Evolutionary conservation across 2,797 vertebrate species (phyloP), one percentile per base, ranked within the genome.

Genomic region (Pseudomugil gertrudae): DNA sequence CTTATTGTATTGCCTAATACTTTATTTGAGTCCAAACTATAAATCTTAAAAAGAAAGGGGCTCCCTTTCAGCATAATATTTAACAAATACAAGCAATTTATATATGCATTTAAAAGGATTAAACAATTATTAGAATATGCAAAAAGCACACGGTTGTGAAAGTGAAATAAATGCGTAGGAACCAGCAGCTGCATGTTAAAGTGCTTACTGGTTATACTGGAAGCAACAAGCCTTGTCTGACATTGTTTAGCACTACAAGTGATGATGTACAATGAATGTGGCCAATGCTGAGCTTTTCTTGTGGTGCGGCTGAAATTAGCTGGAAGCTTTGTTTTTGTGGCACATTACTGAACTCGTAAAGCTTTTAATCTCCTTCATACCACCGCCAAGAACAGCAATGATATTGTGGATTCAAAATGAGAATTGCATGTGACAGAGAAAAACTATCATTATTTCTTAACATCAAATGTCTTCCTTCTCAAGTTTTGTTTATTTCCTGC

Each of bases 1-100:
- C 63, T 74, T 76, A 80, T 77, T 59, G 63, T 72, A 81, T 63
- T 66, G 61, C 79, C 60, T 80, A 63, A 74, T 71, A 65, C 57
- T 76, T 78, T 77, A 76, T 24, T 45, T 43, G 21, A 52, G 51
- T 65, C 51, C 11, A 64, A 80, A 63, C 66, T 58, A 69, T 88
- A 85, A 85, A 88, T 87, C 73, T 63, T 56, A 15, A 80, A 45
- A 82, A 80, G 61, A 83, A 88, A 82, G 63, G 43, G 21, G 21
- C 3, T 11, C 7, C 63, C 47, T 53, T 79, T 78, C 57, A 76
- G 24, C 63, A 43, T 33, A 53, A 65, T 45, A 76, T 72, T 55
- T 68, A 74, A 54, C 58, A 15, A 33, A 50, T 69, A 23, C 57
- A 33, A 27, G 58, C 82, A 55, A 60, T 66, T 60, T 59, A 64